Base-by-base conservation (phyloP, 2,888 invertebrate species). In the Anaspis maculata region DNA sequence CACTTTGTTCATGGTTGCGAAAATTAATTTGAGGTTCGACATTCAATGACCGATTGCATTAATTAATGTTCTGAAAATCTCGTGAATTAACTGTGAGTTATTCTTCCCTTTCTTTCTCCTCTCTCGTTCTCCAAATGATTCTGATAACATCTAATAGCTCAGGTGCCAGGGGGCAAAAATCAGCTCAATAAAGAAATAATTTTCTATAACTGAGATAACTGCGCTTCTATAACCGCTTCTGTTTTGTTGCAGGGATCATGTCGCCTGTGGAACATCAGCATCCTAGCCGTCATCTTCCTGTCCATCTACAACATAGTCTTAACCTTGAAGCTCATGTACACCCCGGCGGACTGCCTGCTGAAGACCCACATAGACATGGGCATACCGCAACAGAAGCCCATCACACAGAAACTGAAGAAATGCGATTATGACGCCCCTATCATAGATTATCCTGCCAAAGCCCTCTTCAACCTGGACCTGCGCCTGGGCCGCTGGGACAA, bases 401-500 rank as follows among this genome's bases (percentile, higher is more conserved):
- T 35, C 12, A 40, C 35, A n/a, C 45, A 40, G 37, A 34, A 33
- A 33, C 23, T 39, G 9, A 33, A 37, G 25, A 39, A 47, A 29
- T 48, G 50, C 37, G 39, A 45, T 30, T 15, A 40, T 38, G 26
- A 46, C 37, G 25, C 27, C n/a, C 37, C 23, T 25, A 35, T 4
- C 9, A 19, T 6, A 19, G 9, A 19, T 24, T 31, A 12, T 19
- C 15, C 22, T 25, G 7, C 37, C 41, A 46, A 68, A 61, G 46
- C 66, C 1, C 69, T 76, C 31, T 64, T 74, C 6, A 68, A 70
- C 34, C 59, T 85, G 12, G 77, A 85, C 55, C 61, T 83, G 11
- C 70, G 72, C 29, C 68, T 81, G 12, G 84, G 85, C 1, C 70
- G 83, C 44, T 86, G 84, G 83, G 88, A 88, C 47, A 72, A 74